Evolutionary conservation across 2,888 invertebrate species (phyloP).

Genomic region (Pogonocherus hispidulus): DNA sequence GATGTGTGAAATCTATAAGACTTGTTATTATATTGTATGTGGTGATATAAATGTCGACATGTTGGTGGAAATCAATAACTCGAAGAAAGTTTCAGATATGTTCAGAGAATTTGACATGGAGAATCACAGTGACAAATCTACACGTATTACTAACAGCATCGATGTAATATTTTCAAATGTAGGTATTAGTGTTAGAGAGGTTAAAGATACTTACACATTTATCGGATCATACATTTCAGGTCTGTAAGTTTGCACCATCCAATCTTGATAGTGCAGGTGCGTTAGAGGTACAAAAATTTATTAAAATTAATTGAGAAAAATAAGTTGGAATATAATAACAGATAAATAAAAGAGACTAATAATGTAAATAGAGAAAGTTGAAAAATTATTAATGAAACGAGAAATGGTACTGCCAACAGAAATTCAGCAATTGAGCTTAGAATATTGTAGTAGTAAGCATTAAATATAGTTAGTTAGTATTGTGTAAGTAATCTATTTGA

Average conservation of each 20-base stretch:
- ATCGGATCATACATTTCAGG: slow-evolving; percentile 11
- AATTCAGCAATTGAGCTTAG: too few species aligned
- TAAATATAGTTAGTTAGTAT: too few species aligned
- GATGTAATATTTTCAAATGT: neutral
- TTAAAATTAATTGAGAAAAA: too few species aligned
- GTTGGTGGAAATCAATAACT: neutral
- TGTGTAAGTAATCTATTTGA: too few species aligned
- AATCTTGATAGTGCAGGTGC: too few species aligned
- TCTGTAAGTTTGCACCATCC: neutral
- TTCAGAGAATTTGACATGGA: slow-evolving; percentile 8
- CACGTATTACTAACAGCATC: slow-evolving; percentile 6
- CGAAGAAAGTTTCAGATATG: slow-evolving; percentile 9
- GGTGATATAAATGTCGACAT: slow-evolving; percentile 23
- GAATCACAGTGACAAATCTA: slow-evolving; percentile 1
- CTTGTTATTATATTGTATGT: slow-evolving; percentile 16
- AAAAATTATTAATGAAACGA: too few species aligned
- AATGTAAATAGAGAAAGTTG: too few species aligned
- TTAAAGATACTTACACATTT: slow-evolving; percentile 9
- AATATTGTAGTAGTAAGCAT: too few species aligned
- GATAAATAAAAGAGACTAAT: too few species aligned
- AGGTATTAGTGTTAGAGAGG: neutral
- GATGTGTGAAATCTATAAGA: slow-evolving; percentile 18
- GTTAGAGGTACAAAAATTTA: too few species aligned
- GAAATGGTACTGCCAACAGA: too few species aligned
- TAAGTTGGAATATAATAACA: too few species aligned